A percentile compares a stretch with the other conserved stretches of the same genome.
These are phyloP conservation scores for Ceryle rudis DNA, from an alignment of 2,797 vertebrate genomes.

Conservation along the genomic window DNA sequence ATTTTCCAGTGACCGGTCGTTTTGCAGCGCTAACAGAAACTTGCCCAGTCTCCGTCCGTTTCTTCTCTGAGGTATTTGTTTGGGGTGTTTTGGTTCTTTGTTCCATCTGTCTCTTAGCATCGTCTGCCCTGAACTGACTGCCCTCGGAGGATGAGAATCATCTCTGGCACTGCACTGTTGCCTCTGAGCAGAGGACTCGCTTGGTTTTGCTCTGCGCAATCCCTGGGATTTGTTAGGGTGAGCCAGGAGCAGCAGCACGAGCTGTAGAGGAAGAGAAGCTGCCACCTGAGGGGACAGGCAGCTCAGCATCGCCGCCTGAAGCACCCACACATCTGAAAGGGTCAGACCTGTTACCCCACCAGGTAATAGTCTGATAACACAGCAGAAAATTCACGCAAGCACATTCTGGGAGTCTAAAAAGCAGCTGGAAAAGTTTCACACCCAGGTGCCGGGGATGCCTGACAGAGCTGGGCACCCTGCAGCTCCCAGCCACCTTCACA, in stretches of 20 bases:
- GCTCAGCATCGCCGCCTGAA: neutral
- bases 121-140: neutral
- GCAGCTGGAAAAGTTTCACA: neutral
- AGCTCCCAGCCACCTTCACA: neutral
- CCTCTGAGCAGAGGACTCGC: rapidly evolving
- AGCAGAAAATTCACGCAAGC: rapidly evolving
- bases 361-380: rapidly evolving
- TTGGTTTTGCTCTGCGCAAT: rapidly evolving
- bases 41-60: rapidly evolving
- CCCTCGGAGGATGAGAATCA: neutral
- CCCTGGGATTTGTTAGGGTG: neutral
- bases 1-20: constrained; percentile 42
- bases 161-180: neutral
- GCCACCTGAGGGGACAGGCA: neutral
- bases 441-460: neutral
- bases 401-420: neutral
- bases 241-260: neutral
- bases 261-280: neutral
- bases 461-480: rapidly evolving
- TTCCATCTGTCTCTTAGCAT: neutral
- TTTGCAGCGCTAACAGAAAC: constrained; percentile 33
- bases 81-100: neutral
- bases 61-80: neutral
- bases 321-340: neutral
- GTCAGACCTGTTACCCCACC: neutral